These are phyloP conservation scores for Notospermus geniculatus DNA, from an alignment of 1,140 invertebrate genomes.

Conservation along the genomic window DNA sequence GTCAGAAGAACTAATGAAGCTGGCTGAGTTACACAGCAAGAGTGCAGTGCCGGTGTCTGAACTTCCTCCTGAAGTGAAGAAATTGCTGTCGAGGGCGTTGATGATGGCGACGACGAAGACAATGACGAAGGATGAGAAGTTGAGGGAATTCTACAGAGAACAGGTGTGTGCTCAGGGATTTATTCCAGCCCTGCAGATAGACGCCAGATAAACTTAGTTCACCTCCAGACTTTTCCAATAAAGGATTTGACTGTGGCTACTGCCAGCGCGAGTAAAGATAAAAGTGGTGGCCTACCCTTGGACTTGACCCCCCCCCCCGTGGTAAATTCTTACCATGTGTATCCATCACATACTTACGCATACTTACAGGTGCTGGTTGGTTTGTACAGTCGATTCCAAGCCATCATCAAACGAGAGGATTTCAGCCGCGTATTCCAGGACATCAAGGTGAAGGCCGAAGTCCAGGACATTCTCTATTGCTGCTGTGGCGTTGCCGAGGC, in stretches of 20 bases:
- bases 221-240: too few relatives aligned
- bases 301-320: too few relatives aligned
- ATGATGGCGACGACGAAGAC: conserved; percentile 52
- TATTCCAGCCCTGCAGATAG: too few relatives aligned
- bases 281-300: too few relatives aligned
- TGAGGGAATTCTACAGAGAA: background rate
- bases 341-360: too few relatives aligned
- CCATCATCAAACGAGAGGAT: conserved; percentile 60
- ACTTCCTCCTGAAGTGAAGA: conserved; percentile 49
- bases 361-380: conserved; percentile 62
- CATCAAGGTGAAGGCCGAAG: conserved; percentile 62
- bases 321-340: too few relatives aligned
- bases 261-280: too few relatives aligned
- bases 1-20: conserved; percentile 49
- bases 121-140: conserved; percentile 1
- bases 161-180: background rate
- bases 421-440: conserved; percentile 63
- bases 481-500: conserved; percentile 67
- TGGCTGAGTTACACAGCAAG: conserved; percentile 49
- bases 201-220: too few relatives aligned
- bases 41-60: conserved; percentile 40
- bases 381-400: conserved; percentile 62
- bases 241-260: too few relatives aligned
- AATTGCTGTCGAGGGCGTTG: conserved; percentile 53
- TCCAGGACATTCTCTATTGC: conserved; percentile 67